phyloP scores from a whole-genome alignment of 2,888 invertebrate species.

The Ferdinandea cuprea region DNA sequence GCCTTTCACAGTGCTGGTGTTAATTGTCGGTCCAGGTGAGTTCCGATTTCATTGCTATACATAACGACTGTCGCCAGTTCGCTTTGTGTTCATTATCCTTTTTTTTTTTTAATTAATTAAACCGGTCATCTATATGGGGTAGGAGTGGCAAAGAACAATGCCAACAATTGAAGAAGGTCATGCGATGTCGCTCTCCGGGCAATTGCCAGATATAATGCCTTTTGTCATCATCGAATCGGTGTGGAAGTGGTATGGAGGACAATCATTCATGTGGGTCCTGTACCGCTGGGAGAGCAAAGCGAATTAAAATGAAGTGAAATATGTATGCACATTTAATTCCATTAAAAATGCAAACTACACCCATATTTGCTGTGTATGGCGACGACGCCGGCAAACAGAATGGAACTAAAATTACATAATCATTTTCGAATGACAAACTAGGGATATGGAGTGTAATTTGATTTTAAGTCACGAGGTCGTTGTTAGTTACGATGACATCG shows the following conservation, averaged over 20 bases:
- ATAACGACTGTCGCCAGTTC: conserved; percentile 28
- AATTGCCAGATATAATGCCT: conserved; percentile 31
- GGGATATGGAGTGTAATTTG: neutral
- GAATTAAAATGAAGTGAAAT: conserved; percentile 31
- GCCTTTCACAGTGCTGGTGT: conserved; percentile 74
- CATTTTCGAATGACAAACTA: conserved; percentile 20
- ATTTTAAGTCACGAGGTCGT: neutral
- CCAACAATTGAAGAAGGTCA: conserved; percentile 56
- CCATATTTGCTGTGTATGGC: conserved; percentile 39
- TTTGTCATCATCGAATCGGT: conserved; percentile 41
- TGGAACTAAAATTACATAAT: conserved; percentile 47
- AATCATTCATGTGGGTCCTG: conserved; percentile 54
- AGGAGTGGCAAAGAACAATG: conserved; percentile 63
- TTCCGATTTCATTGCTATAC: conserved; percentile 18
- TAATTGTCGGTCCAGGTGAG: conserved; percentile 74
- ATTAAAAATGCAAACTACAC: conserved; percentile 32
- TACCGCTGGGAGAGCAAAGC: conserved; percentile 14
- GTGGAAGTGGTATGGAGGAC: neutral
- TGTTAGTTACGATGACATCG: neutral
- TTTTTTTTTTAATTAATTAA: conserved; percentile 63
- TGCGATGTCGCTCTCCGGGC: conserved; percentile 36
- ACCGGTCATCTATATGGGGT: conserved; percentile 27
- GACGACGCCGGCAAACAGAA: too few species aligned
- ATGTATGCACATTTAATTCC: too few species aligned
- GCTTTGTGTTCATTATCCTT: conserved; percentile 21